Evolutionary conservation across 1,140 invertebrate genomes (phyloP).

Genomic region (Drosophila asahinai): DNA sequence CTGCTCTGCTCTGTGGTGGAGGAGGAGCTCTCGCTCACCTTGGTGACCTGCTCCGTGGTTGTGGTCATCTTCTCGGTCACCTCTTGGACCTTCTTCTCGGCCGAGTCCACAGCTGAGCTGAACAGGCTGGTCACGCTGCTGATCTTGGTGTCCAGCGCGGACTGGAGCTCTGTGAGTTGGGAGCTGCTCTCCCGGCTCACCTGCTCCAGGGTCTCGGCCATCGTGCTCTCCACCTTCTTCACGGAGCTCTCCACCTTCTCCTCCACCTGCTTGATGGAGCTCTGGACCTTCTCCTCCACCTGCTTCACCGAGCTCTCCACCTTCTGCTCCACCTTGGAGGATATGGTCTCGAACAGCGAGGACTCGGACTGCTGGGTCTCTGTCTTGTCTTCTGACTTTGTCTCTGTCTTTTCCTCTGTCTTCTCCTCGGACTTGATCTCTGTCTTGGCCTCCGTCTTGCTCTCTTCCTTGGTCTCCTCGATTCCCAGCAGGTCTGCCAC

Average conservation of each 20-base stretch:
- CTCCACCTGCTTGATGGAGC: slow-evolving; percentile 23
- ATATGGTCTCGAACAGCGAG: slow-evolving; percentile 14
- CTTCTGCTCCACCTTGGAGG: slow-evolving; percentile 23
- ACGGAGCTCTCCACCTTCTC: slow-evolving; percentile 18
- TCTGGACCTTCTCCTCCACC: slow-evolving; percentile 38
- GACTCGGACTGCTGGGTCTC: background rate
- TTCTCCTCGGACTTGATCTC: background rate
- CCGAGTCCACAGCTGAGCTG: slow-evolving; percentile 22
- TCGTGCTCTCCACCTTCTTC: slow-evolving; percentile 35
- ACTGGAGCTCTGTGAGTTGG: slow-evolving; percentile 39
- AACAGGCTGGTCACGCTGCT: slow-evolving; percentile 22
- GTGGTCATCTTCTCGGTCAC: slow-evolving; percentile 15
- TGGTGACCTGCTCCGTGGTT: slow-evolving; percentile 23
- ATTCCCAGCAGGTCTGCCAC: slow-evolving; percentile 28
- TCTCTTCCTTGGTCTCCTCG: background rate
- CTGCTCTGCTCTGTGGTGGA: slow-evolving; percentile 12
- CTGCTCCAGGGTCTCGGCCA: slow-evolving; percentile 38
- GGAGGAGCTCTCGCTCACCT: slow-evolving; percentile 18
- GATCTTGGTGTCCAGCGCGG: slow-evolving; percentile 36
- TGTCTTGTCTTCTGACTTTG: background rate
- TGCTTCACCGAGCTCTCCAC: slow-evolving; percentile 7
- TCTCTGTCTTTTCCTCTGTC: background rate
- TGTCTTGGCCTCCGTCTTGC: background rate
- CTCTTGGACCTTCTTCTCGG: slow-evolving; percentile 27
- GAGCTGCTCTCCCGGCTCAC: slow-evolving; percentile 44